Evolutionary conservation across 2,888 invertebrate genomes (phyloP).

Genomic region (Torymus tubicola): DNA sequence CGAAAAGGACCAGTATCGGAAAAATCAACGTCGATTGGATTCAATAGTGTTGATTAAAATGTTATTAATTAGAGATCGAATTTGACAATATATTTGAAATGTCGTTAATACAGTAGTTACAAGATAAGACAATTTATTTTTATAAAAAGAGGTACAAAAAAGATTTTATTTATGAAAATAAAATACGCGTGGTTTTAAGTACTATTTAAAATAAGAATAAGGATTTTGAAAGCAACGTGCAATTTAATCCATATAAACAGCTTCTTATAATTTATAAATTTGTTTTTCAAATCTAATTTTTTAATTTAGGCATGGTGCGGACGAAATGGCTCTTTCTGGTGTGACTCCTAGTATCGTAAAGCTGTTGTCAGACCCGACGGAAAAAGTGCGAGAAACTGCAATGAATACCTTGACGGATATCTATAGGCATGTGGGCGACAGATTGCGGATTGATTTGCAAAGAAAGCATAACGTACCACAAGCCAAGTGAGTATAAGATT

Average conservation of each 20-base stretch:
- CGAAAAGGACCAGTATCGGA: too few relatives aligned
- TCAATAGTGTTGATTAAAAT: too few relatives aligned
- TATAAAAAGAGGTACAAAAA: too few relatives aligned
- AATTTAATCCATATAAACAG: not conserved
- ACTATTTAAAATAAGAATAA: not conserved
- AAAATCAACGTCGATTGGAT: too few relatives aligned
- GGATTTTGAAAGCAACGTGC: not conserved
- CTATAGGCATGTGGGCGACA: constrained; percentile 95
- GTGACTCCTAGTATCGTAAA: constrained; percentile 90
- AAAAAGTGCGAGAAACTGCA: constrained; percentile 91
- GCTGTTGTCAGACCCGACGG: constrained; percentile 90
- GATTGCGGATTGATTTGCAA: constrained; percentile 87
- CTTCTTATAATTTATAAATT: constrained; percentile 15
- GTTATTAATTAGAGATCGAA: too few relatives aligned
- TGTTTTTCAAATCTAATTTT: constrained; percentile 16
- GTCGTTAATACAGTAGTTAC: too few relatives aligned
- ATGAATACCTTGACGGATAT: constrained; percentile 91
- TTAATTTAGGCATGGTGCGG: constrained; percentile 86
- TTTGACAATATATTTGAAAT: too few relatives aligned
- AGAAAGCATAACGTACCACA: constrained; percentile 88
- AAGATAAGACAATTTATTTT: too few relatives aligned
- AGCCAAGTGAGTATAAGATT: constrained; percentile 78
- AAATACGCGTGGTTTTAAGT: too few relatives aligned
- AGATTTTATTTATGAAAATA: too few relatives aligned
- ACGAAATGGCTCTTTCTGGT: constrained; percentile 87